A percentile compares a stretch with the other conserved stretches of the same genome.
phyloP scores from a whole-genome alignment of 2,888 invertebrate genomes.

The Synergus gifuensis region DNA sequence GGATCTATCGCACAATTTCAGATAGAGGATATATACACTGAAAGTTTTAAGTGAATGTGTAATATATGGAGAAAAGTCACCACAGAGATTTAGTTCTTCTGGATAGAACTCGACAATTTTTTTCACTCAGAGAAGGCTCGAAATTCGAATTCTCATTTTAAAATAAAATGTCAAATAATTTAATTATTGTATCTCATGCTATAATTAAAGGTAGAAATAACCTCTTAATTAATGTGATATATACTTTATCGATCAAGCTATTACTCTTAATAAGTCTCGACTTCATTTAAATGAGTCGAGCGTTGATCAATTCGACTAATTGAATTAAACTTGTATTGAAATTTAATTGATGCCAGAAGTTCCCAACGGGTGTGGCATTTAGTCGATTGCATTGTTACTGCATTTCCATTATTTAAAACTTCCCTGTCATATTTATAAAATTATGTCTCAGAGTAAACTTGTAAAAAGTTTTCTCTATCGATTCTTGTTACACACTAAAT shows the following conservation, averaged over 20 bases:
- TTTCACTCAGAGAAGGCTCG: too few species aligned
- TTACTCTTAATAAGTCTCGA: too few species aligned
- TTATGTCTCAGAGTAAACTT: background rate
- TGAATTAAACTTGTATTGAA: slow-evolving; percentile 7
- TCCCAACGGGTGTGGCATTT: too few species aligned
- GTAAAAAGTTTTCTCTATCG: background rate
- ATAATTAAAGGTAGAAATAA: background rate
- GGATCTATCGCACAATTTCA: background rate
- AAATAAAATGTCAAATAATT: background rate
- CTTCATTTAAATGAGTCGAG: background rate
- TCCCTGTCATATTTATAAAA: background rate
- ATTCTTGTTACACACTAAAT: too few species aligned
- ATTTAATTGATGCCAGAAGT: background rate
- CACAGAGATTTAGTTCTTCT: too few species aligned
- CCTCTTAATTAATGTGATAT: background rate
- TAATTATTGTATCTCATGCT: background rate
- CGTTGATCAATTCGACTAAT: background rate
- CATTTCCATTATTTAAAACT: background rate
- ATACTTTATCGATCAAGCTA: background rate
- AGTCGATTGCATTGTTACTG: slow-evolving; percentile 1
- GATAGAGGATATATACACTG: slow-evolving; percentile 14
- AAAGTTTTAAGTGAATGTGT: slow-evolving; percentile 2
- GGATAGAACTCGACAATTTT: too few species aligned
- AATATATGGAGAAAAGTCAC: slow-evolving; percentile 16
- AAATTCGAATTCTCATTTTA: too few species aligned